Evolutionary conservation across 2,888 invertebrate species (phyloP), one percentile per base, ranked within the genome.

Genomic region (Dicranocentrus wangi): DNA sequence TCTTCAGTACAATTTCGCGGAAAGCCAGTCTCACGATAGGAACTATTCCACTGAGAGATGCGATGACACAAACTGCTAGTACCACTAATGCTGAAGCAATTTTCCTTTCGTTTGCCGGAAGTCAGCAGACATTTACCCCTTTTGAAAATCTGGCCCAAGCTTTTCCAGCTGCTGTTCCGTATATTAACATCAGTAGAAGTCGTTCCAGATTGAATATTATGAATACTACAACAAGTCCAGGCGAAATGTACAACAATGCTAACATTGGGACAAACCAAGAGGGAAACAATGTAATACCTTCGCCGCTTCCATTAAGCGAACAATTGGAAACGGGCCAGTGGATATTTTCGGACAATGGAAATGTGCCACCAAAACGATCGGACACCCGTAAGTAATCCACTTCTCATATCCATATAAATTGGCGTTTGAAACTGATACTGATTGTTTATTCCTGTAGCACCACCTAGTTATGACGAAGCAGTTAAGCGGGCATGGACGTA

Each of bases 391-490:
- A 63, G 73, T 32, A 7, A 39, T n/a, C n/a, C n/a, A n/a, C n/a
- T n/a, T n/a, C n/a, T n/a, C n/a, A n/a, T n/a, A n/a, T n/a, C 7
- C 8, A 39, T 39, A 39, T 8, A 39, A 39, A 39, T 39, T 39
- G 39, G 13, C 7, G 39, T 39, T n/a, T n/a, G n/a, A n/a, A 39
- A 8, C 39, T 39, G 13, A 39, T 39, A 13, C 39, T 7, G 13
- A 39, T 39, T 39, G 39, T 17, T 53, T 53, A 17, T 17, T 17
- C 53, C n/a, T 10, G 8, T 28, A 75, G 75, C 75, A n/a, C 75
- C 75, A 21, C 75, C 75, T 27, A 75, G 66, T 58, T 75, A 75
- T 42, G 75, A 75, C 39, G 75, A 75, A 58, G 75, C 75, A 15
- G 66, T 58, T 3, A 77, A 69, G 23, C n/a, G n/a, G n/a, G n/a